A percentile compares a stretch with the other conserved stretches of the same genome.
Evolutionary conservation across 2,888 invertebrate genomes (phyloP).

Genomic region (Philhelius pedissequus): DNA sequence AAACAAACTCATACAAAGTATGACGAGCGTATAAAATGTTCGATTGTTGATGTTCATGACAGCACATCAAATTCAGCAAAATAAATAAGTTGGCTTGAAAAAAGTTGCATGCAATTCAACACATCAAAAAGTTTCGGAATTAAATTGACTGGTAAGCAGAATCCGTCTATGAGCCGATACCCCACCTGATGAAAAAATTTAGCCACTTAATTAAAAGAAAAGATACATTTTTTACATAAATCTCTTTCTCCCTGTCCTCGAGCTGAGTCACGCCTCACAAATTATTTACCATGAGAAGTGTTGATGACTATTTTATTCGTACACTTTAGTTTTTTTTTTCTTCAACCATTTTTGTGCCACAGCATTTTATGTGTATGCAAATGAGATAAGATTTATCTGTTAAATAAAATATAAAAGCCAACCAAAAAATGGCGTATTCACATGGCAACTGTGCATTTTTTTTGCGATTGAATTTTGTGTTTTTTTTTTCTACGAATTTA

Average conservation of each 20-base stretch:
- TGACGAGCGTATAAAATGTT: too few species aligned
- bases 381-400: slow-evolving; percentile 45
- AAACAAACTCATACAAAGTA: too few species aligned
- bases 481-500: neutral
- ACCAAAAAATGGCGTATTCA: neutral
- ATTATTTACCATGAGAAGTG: neutral
- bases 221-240: neutral
- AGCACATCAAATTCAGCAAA: too few species aligned
- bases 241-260: neutral
- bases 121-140: too few species aligned
- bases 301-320: slow-evolving; percentile 38
- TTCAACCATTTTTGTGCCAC: slow-evolving; percentile 1
- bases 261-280: neutral
- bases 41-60: too few species aligned
- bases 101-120: too few species aligned
- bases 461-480: slow-evolving; percentile 13
- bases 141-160: too few species aligned
- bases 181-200: neutral
- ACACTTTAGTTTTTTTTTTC: neutral
- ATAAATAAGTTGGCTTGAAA: too few species aligned
- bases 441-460: slow-evolving; percentile 37
- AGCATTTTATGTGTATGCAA: slow-evolving; percentile 41
- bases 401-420: neutral
- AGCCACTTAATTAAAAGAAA: neutral
- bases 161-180: too few species aligned